These are phyloP conservation scores for Balaeniceps rex DNA, from an alignment of 2,113 vertebrate species.

Conservation along the genomic window DNA sequence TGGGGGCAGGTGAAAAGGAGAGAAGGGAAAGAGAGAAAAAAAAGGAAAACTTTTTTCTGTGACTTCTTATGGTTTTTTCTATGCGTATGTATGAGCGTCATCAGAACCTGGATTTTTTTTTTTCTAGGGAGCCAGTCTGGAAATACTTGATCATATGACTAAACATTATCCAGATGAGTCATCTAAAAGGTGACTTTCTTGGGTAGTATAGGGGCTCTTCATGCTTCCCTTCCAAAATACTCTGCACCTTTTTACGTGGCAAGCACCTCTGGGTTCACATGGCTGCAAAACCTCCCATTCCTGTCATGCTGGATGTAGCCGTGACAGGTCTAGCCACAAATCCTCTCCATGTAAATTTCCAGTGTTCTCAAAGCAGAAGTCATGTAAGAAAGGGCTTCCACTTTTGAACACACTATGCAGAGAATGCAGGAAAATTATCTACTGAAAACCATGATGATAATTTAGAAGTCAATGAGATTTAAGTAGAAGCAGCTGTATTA, in stretches of 20 bases:
- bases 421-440: not conserved
- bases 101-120: not conserved
- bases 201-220: not conserved
- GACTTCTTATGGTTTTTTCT: not conserved
- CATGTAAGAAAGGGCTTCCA: not conserved
- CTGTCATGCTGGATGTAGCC: fast-evolving
- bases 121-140: not conserved
- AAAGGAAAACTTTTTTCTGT: not conserved
- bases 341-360: not conserved
- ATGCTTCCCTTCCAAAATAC: not conserved
- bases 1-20: not conserved
- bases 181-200: not conserved
- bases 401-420: not conserved
- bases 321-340: not conserved
- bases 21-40: not conserved
- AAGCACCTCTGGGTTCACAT: not conserved
- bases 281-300: not conserved
- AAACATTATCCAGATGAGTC: not conserved
- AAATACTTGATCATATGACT: not conserved
- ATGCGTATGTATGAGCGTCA: fast-evolving
- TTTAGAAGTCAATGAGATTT: slow-evolving; percentile 46
- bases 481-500: slow-evolving; percentile 49
- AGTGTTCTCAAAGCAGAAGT: not conserved
- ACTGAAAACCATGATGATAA: not conserved
- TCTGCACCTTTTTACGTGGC: fast-evolving